Percentiles rank a stretch among this genome's conserved stretches.
phyloP scores from a whole-genome alignment of 2,113 vertebrate genomes.

The Pollimyrus isidori region DNA sequence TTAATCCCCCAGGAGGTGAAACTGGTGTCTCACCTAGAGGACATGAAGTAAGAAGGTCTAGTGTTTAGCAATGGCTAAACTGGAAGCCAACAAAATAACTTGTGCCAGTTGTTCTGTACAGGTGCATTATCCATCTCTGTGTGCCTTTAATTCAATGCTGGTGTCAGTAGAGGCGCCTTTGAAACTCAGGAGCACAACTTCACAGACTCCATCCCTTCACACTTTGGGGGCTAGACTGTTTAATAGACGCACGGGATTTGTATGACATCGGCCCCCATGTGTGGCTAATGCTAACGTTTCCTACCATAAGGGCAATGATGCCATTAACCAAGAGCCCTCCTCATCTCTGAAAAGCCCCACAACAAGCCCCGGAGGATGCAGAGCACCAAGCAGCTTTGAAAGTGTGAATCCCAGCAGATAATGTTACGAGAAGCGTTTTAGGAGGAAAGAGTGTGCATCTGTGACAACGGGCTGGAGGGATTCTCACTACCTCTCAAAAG shows the following conservation, averaged over 20 bases:
- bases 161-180: background rate
- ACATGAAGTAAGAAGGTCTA: conserved; percentile 21
- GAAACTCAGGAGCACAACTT: background rate
- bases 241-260: conserved; percentile 18
- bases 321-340: background rate
- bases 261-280: conserved; percentile 25
- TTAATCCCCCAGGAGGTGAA: conserved; percentile 42
- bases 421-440: background rate
- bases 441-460: background rate
- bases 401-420: background rate
- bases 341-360: background rate
- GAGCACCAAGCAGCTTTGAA: background rate
- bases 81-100: background rate
- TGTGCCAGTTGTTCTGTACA: background rate
- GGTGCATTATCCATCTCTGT: background rate
- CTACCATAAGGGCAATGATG: background rate
- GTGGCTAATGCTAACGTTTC: conserved; percentile 13
- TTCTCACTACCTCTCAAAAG: conserved; percentile 35
- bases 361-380: background rate
- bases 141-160: background rate
- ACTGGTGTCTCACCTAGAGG: conserved; percentile 26
- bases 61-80: background rate
- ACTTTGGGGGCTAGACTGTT: background rate
- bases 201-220: conserved; percentile 25
- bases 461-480: background rate